These are phyloP conservation scores for Phania funesta DNA, from an alignment of 2,888 invertebrate genomes.

Conservation along the genomic window DNA sequence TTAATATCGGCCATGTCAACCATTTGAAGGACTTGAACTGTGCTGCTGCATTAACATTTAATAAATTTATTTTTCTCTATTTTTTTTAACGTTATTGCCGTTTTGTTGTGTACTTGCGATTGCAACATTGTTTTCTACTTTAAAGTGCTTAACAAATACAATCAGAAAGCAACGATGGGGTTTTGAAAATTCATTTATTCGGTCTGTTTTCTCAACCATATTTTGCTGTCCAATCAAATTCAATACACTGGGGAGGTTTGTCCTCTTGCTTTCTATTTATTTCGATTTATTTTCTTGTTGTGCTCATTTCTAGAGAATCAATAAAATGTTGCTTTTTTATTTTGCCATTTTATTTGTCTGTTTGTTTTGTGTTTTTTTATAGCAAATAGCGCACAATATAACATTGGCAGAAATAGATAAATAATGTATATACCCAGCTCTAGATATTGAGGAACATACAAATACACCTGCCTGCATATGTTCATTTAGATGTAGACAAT, in stretches of 20 bases:
- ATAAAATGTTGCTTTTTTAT: conserved; percentile 34
- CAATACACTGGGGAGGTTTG: conserved; percentile 47
- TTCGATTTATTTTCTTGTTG: conserved; percentile 30
- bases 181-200: conserved; percentile 12
- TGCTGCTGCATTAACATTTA: no score
- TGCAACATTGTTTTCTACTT: conserved; percentile 57
- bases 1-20: no score
- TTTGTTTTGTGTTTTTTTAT: not conserved
- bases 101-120: conserved; percentile 29
- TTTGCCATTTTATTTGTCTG: not conserved
- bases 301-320: conserved; percentile 42
- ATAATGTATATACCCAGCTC: conserved; percentile 6
- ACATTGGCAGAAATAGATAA: not conserved
- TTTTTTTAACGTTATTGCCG: conserved; percentile 24
- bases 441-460: no score
- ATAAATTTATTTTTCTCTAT: not conserved
- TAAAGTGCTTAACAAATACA: conserved; percentile 62
- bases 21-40: no score
- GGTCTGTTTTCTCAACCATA: conserved; percentile 5
- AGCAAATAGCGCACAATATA: conserved; percentile 22
- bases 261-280: conserved; percentile 28
- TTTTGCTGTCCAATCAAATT: conserved; percentile 39
- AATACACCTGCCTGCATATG: no score
- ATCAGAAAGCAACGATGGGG: conserved; percentile 39
- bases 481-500: no score